These are phyloP conservation scores for Philonicus albiceps DNA, from an alignment of 2,888 invertebrate genomes.

Conservation along the genomic window DNA sequence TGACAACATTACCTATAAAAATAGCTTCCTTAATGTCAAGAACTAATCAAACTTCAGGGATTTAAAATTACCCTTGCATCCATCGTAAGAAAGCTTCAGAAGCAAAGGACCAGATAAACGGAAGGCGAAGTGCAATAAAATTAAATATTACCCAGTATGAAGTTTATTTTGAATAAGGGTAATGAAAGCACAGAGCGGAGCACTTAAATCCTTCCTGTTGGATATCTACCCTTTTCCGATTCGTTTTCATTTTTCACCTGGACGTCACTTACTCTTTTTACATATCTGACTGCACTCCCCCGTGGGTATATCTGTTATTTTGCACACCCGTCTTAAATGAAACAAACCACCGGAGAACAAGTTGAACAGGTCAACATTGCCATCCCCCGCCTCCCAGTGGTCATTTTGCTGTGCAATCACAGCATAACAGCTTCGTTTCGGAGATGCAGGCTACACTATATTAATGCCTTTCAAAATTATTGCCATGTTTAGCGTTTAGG, in stretches of 20 bases:
- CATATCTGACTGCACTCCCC: background rate
- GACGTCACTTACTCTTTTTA: conserved; percentile 41
- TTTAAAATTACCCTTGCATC: no score
- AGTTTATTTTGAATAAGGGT: background rate
- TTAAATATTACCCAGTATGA: conserved; percentile 34
- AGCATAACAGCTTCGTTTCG: conserved; percentile 36
- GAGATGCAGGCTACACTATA: conserved; percentile 30
- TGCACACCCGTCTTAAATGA: conserved; percentile 32
- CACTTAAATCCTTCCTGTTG: conserved; percentile 5
- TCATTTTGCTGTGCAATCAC: conserved; percentile 39
- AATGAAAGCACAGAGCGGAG: background rate
- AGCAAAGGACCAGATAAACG: background rate
- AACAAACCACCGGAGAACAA: background rate
- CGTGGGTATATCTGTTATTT: conserved; percentile 34
- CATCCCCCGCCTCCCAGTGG: conserved; percentile 13
- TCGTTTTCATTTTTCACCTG: conserved; percentile 32
- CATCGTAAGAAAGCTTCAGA: background rate
- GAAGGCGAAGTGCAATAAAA: conserved; percentile 10
- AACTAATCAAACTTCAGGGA: no score
- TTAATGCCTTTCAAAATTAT: conserved; percentile 28
- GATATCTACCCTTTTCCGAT: background rate
- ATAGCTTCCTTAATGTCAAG: no score
- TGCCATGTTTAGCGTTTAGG: background rate
- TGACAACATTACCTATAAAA: no score
- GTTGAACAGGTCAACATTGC: background rate